A percentile compares a stretch with the other conserved stretches of the same genome.
phyloP scores from a whole-genome alignment of 2,113 vertebrate species.

The Amphiprion percula region DNA sequence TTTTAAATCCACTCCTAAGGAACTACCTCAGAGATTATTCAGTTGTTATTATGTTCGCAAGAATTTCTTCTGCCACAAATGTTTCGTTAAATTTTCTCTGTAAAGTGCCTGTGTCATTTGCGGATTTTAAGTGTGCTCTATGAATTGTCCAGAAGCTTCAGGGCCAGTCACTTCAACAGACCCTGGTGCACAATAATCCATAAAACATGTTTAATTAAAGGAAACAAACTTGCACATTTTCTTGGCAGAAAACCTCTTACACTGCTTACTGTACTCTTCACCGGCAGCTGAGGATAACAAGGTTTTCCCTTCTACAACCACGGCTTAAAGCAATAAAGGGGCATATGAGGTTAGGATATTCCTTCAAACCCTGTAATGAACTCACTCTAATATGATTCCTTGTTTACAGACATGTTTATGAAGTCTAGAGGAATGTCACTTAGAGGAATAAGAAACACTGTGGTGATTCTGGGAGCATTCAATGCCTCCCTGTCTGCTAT shows the following conservation, averaged over 20 bases:
- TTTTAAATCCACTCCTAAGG: too few relatives aligned
- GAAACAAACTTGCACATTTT: conserved; percentile 3
- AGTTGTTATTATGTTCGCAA: too few relatives aligned
- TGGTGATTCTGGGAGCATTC: not conserved
- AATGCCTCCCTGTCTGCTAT: not conserved
- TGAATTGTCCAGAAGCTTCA: not conserved
- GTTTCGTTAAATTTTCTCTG: too few relatives aligned
- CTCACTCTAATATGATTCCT: conserved; percentile 1
- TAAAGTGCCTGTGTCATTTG: too few relatives aligned
- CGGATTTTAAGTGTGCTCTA: too few relatives aligned
- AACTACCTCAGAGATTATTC: too few relatives aligned
- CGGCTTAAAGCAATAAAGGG: not conserved
- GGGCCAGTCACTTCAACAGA: not conserved
- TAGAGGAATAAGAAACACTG: not conserved
- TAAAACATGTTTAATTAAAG: conserved; percentile 17
- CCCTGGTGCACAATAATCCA: not conserved
- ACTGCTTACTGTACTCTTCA: conserved; percentile 7
- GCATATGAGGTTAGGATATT: not conserved
- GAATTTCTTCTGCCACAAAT: too few relatives aligned
- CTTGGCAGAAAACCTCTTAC: conserved; percentile 29
- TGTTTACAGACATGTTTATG: conserved; percentile 32
- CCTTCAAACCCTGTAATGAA: conserved; percentile 6
- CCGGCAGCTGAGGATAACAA: conserved; percentile 34
- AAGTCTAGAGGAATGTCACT: conserved; percentile 3
- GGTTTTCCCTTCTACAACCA: conserved; percentile 15